Base-by-base conservation (phyloP, 2,113 vertebrate species). In the Peromyscus leucopus region DNA sequence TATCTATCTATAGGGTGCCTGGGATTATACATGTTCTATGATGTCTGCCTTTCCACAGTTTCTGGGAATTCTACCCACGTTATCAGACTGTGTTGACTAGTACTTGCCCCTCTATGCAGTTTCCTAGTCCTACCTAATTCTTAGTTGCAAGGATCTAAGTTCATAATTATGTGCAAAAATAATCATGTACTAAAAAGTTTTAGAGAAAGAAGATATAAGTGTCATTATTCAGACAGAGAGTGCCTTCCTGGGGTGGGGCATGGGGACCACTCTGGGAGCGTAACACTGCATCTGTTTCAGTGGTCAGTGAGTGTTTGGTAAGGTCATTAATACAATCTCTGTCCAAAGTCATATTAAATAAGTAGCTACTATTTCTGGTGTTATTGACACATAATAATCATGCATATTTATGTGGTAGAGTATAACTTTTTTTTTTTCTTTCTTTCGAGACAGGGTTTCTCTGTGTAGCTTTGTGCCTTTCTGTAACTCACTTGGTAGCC, bases 181-280 rank as follows among this genome's bases (percentile, higher is more conserved):
- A 28, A 65, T 69, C 55, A 89, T 76, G 7, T 6, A 26, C 48
- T n/a, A 28, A 13, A 13, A 84, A 28, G 5, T 5, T 55, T 16
- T 55, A 11, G 51, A 57, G 24, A 28, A 1, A 36, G 4, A 28
- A 1, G 0, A 17, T 7, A 26, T 39, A 63, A 65, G 26, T 11
- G 0, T 24, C 12, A 7, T 91, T 36, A 21, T 7, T 93, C 9
- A 28, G 3, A 11, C 7, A 31, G 17, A 26, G 48, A 51, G 9
- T 1, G 7, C 28, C 22, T n/a, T 22, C 1, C 48, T n/a, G 2
- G 2, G 28, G 2, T n/a, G 11, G 4, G n/a, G 5, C 24, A 24
- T 2, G 36, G 48, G 55, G n/a, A 2, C 13, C 13, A 12, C 9
- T 0, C 31, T 22, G 3, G 26, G 21, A 72, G 1, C 1, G 31